Evolutionary conservation across 1,140 invertebrate species (phyloP).

Genomic region (Battus philenor): DNA sequence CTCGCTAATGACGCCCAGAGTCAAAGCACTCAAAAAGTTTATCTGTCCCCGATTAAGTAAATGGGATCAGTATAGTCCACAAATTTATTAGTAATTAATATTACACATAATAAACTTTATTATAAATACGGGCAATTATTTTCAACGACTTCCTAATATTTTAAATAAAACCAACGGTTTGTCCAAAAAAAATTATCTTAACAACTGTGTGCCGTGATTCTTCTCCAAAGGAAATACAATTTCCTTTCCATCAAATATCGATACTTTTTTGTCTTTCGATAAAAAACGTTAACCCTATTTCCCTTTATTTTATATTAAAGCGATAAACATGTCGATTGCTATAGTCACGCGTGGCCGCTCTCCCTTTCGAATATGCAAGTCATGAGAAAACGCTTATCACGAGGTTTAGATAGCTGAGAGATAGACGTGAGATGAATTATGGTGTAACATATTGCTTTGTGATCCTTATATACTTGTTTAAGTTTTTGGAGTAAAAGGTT

Average conservation of each 20-base stretch:
- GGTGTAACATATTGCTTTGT: conserved; percentile 45
- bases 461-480: conserved; percentile 28
- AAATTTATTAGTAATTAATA: too few species aligned
- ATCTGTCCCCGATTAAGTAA: too few species aligned
- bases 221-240: conserved; percentile 43
- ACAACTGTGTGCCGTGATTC: too few species aligned
- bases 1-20: too few species aligned
- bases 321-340: conserved; percentile 73
- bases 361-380: conserved; percentile 69
- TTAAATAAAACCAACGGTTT: too few species aligned
- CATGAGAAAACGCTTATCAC: conserved; percentile 73
- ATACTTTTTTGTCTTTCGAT: conserved; percentile 65
- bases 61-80: too few species aligned
- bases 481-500: neutral
- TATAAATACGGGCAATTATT: too few species aligned
- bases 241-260: conserved; percentile 49
- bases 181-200: too few species aligned
- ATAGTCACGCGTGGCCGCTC: conserved; percentile 58
- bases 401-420: conserved; percentile 48
- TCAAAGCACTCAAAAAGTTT: too few species aligned
- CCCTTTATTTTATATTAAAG: conserved; percentile 75
- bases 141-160: too few species aligned
- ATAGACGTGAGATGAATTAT: conserved; percentile 66
- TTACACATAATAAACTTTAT: too few species aligned
- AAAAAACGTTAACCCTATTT: conserved; percentile 45